phyloP scores from a whole-genome alignment of 2,888 invertebrate genomes.

The Diadegma fenestrale region DNA sequence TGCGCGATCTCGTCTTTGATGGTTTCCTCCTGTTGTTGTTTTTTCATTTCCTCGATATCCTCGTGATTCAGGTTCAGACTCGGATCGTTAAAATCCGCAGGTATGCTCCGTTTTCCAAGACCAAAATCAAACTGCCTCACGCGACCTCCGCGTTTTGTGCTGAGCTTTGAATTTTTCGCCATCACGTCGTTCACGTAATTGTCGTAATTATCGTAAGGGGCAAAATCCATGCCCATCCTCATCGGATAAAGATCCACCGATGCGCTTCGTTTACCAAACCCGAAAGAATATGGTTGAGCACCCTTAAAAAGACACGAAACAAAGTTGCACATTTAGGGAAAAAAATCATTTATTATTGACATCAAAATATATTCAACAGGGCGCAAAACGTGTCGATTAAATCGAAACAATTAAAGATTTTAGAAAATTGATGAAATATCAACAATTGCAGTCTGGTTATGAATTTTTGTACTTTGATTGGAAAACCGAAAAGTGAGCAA shows the following conservation, averaged over 20 bases:
- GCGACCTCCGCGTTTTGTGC: conserved; percentile 61
- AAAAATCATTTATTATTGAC: background rate
- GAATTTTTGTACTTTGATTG: background rate
- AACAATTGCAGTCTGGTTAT: too few relatives aligned
- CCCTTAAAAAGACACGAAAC: conserved; percentile 83
- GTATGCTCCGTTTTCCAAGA: conserved; percentile 86
- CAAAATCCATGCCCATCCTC: conserved; percentile 46
- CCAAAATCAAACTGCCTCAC: conserved; percentile 86
- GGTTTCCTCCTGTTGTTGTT: background rate
- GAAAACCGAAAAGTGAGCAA: background rate
- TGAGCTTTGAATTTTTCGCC: conserved; percentile 20
- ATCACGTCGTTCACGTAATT: conserved; percentile 60
- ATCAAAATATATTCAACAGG: background rate
- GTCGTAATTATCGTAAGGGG: conserved; percentile 78
- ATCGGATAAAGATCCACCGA: conserved; percentile 77
- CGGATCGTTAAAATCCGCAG: conserved; percentile 40
- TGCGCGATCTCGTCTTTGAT: conserved; percentile 48
- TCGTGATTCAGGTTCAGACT: conserved; percentile 48
- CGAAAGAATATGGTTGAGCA: conserved; percentile 89
- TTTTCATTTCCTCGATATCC: conserved; percentile 33
- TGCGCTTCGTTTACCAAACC: conserved; percentile 88
- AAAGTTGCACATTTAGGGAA: background rate
- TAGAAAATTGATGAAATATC: background rate
- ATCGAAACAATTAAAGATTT: background rate
- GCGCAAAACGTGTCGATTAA: background rate